phyloP scores from a whole-genome alignment of 2,888 invertebrate genomes.

The Erannis defoliaria region DNA sequence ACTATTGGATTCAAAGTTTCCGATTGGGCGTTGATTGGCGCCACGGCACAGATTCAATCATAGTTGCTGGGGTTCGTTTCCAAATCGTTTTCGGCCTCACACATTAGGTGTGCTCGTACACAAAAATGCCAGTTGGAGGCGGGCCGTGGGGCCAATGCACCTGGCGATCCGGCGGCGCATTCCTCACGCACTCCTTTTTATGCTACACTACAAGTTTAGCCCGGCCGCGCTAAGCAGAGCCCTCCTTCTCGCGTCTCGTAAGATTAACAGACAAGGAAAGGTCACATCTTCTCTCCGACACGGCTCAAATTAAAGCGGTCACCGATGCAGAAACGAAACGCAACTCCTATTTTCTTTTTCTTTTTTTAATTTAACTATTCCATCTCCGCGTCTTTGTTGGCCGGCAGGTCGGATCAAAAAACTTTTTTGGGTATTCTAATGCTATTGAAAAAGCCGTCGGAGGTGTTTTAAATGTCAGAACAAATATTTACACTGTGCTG shows the following conservation, averaged over 20 bases:
- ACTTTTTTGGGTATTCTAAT: slow-evolving; percentile 55
- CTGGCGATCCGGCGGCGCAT: slow-evolving; percentile 80
- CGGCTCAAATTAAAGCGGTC: slow-evolving; percentile 58
- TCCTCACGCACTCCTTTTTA: slow-evolving; percentile 85
- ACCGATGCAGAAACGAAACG: slow-evolving; percentile 65
- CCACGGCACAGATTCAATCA: slow-evolving; percentile 26
- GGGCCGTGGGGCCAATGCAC: slow-evolving; percentile 82
- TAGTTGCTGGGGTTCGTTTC: slow-evolving; percentile 55
- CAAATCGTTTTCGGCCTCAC: slow-evolving; percentile 66
- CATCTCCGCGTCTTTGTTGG: slow-evolving; percentile 69
- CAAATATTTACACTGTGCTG: slow-evolving; percentile 71
- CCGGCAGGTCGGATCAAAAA: slow-evolving; percentile 64
- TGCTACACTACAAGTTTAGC: slow-evolving; percentile 74
- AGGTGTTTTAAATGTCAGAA: slow-evolving; percentile 54
- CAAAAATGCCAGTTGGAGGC: slow-evolving; percentile 80
- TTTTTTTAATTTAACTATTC: slow-evolving; percentile 66
- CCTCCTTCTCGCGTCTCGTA: slow-evolving; percentile 50
- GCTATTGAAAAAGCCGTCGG: slow-evolving; percentile 48
- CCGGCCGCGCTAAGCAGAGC: slow-evolving; percentile 68
- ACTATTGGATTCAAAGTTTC: slow-evolving; percentile 8
- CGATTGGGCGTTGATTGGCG: slow-evolving; percentile 50
- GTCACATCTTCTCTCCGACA: slow-evolving; percentile 53
- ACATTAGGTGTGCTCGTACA: slow-evolving; percentile 71
- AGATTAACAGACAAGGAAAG: slow-evolving; percentile 59
- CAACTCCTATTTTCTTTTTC: slow-evolving; percentile 62